Evolutionary conservation across 2,888 invertebrate species (phyloP), one percentile per base, ranked within the genome.

Genomic region (Acanthosoma haemorrhoidale): DNA sequence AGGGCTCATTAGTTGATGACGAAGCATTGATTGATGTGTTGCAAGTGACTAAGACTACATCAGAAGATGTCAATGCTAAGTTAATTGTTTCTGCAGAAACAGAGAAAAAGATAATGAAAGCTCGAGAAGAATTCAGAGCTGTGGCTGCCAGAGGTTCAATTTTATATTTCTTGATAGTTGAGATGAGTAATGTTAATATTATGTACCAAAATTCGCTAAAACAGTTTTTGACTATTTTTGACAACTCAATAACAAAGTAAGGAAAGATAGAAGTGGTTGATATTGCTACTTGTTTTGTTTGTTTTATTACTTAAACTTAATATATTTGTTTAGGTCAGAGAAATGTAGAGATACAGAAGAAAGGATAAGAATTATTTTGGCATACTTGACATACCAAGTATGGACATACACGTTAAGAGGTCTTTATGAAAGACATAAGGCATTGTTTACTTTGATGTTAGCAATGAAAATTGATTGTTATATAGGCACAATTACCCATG

Each of bases 131-230:
- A 79, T 97, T 95, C 79, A 85, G 96, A 75, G 93, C 96, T 0
- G 96, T 97, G 1, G 97, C 97, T 2, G 91, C 92, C 0, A 84
- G 96, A 75, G 96, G 96, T 15, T 95, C 95, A 0, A 95, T 96
- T 70, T 82, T 97, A 1, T 97, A 97, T 78, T 97, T 97, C 79
- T 83, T 97, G 41, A 96, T 97, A 72, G 96, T 96, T 0, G 96
- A 97, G 82, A 96, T 97, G 96, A 93, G 93, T 77, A 90, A 94
- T 78, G 96, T 97, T 0, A 96, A 96, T 78, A 86, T 89, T 8
- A 97, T 97, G 96, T 97, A 97, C 78, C 97, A 97, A 80, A 96
- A 96, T 76, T 94, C 96, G 0, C 82, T 97, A 63, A 93, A 93
- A 78, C 96, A 97, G 79, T 97, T 97, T 81, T 82, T 97, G 51